A percentile compares a stretch with the other conserved stretches of the same genome.
phyloP scores from a whole-genome alignment of 2,888 invertebrate species.

The Margaritifera margaritifera region DNA sequence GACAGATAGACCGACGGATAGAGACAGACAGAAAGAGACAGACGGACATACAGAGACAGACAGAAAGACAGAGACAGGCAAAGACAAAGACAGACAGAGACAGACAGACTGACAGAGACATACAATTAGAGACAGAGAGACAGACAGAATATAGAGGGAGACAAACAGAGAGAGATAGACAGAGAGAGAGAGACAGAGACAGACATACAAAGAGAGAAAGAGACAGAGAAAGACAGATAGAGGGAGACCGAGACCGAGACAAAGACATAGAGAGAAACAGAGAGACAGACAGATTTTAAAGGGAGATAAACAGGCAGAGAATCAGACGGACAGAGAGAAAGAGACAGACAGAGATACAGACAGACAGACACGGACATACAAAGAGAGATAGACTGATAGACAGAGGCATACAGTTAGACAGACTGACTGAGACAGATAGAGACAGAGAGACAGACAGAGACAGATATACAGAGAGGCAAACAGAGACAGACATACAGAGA shows the following conservation, averaged over 20 bases:
- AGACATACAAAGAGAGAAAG: not conserved
- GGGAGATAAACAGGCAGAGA: too few species aligned
- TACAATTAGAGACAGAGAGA: not conserved
- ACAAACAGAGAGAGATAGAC: not conserved
- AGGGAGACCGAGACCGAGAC: too few species aligned
- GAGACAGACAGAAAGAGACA: slow-evolving; percentile 1
- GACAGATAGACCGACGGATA: not conserved
- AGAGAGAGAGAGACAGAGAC: not conserved
- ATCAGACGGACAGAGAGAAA: slow-evolving; percentile 12
- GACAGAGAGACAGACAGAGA: slow-evolving; percentile 8
- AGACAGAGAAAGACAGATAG: too few species aligned
- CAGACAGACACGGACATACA: slow-evolving; percentile 6
- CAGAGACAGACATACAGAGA: slow-evolving; percentile 12
- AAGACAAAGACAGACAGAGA: slow-evolving; percentile 1
- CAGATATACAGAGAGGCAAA: slow-evolving; percentile 8
- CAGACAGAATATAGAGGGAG: not conserved
- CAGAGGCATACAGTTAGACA: not conserved
- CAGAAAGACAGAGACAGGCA: not conserved
- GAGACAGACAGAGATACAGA: slow-evolving; percentile 14
- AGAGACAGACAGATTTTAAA: too few species aligned
- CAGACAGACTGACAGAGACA: too few species aligned
- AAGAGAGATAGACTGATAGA: slow-evolving; percentile 4
- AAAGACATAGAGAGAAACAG: too few species aligned
- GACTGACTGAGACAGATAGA: slow-evolving; percentile 8
- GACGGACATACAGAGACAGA: not conserved